Evolutionary conservation across 2,797 vertebrate genomes (phyloP), one percentile per base, ranked within the genome.

Genomic region (Myotis vivesi): DNA sequence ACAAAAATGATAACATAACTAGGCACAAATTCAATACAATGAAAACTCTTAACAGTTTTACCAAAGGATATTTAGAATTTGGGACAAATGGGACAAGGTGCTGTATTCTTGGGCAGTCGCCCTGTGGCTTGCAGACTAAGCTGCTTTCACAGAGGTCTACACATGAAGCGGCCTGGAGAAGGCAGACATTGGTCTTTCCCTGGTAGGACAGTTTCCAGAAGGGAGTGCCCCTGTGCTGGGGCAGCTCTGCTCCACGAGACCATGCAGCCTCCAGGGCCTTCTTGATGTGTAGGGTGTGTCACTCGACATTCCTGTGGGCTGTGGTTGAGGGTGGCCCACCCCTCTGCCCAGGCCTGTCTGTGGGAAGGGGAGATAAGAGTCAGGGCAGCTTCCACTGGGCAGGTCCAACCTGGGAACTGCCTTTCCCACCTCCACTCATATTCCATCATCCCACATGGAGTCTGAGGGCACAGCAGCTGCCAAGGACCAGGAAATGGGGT

Each of bases 401-500:
- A 25, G 23, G 6, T 55, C 2, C 8, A 2, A 25, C 46, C 53
- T 7, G 1, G 36, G 10, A 55, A 1, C 44, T 8, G 5, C 38
- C 19, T 36, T 36, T 1, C 8, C 53, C 36, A 41, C 33, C 25
- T 59, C 53, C 36, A 2, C 36, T 82, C 9, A 0, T 15, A 15
- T 38, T 46, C 28, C 16, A 7, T 30, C 69, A 22, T 2, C 38
- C 5, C 38, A 25, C 19, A 1, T 0, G 1, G 13, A 49, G 69
- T 38, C 33, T 83, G 15, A 36, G 6, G 15, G 15, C 20, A 15
- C 3, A 0, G 20, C 20, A 57, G 4, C 4, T 5, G 19, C 20
- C 12, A 23, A 5, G 23, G 38, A 25, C 20, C 11, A 0, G 25
- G 30, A 15, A 25, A 30, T 2, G 10, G 30, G 36, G 15, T 1